These are phyloP conservation scores for Tetramorium alpestre DNA, from an alignment of 1,140 invertebrate genomes.

Conservation along the genomic window DNA sequence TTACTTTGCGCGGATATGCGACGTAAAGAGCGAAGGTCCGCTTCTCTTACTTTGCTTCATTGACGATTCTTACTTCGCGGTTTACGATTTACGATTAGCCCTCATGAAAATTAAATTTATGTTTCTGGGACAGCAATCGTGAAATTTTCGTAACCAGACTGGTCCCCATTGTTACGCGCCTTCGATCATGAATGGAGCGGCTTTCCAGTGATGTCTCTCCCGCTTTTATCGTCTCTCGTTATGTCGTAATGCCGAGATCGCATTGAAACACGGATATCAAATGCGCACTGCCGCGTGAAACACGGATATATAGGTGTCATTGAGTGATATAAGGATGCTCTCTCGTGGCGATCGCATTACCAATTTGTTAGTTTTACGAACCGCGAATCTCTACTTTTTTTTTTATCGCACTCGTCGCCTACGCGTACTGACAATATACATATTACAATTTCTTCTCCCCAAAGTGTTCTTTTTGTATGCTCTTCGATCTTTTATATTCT, in stretches of 20 bases:
- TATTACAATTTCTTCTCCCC: background rate
- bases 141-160: background rate
- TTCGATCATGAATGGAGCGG: background rate
- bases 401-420: constrained; percentile 20
- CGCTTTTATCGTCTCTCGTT: constrained; percentile 42
- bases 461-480: background rate
- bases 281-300: constrained; percentile 1
- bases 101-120: background rate
- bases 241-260: constrained; percentile 17
- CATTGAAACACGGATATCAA: constrained; percentile 43
- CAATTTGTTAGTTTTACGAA: constrained; percentile 77
- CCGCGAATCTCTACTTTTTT: constrained; percentile 19
- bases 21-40: background rate
- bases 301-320: background rate
- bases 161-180: background rate
- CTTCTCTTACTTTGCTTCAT: background rate
- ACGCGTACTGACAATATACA: background rate
- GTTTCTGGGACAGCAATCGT: too few relatives aligned
- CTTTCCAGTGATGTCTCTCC: background rate
- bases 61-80: background rate
- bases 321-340: constrained; percentile 50
- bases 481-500: background rate
- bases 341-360: constrained; percentile 71
- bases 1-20: background rate
- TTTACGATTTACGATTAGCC: background rate